Evolutionary conservation across 2,797 vertebrate genomes (phyloP).

Genomic region (Clamator glandarius): DNA sequence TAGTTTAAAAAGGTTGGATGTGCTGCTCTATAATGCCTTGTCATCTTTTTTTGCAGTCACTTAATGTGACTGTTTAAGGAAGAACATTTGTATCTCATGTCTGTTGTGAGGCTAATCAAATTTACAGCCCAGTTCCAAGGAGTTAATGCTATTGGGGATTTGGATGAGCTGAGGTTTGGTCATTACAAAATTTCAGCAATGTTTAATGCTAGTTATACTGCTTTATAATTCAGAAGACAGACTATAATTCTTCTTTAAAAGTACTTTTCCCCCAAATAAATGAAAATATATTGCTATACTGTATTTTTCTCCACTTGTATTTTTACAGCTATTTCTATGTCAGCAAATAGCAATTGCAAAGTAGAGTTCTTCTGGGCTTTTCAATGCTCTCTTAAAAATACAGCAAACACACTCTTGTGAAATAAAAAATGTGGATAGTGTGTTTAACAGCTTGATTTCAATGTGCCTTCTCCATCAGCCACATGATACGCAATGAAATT

Average conservation of each 20-base stretch:
- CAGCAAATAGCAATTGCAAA: slow-evolving; percentile 65
- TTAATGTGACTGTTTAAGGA: slow-evolving; percentile 25
- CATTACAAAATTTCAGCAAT: slow-evolving; percentile 61
- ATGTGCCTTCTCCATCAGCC: slow-evolving; percentile 21
- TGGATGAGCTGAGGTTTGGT: slow-evolving; percentile 49
- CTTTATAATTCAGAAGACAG: slow-evolving; percentile 59
- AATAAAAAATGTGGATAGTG: slow-evolving; percentile 50
- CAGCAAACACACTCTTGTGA: slow-evolving; percentile 42
- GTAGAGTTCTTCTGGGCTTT: slow-evolving; percentile 61
- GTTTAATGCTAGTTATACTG: slow-evolving; percentile 55
- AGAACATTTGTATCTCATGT: slow-evolving; percentile 44
- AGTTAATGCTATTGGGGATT: slow-evolving; percentile 59
- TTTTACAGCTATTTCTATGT: slow-evolving; percentile 64
- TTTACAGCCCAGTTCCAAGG: slow-evolving; percentile 38
- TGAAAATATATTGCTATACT: slow-evolving; percentile 54
- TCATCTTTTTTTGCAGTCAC: slow-evolving; percentile 38
- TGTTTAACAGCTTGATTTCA: slow-evolving; percentile 63
- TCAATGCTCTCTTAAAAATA: slow-evolving; percentile 55
- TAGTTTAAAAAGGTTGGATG: not conserved
- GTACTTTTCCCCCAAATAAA: slow-evolving; percentile 50
- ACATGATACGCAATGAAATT: slow-evolving; percentile 40
- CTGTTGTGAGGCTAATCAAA: slow-evolving; percentile 57
- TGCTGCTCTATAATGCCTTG: not conserved
- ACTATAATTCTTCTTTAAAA: slow-evolving; percentile 61
- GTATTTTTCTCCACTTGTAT: slow-evolving; percentile 35